Evolutionary conservation across 2,888 invertebrate genomes (phyloP).

Genomic region (Drosophila hamatofila): DNA sequence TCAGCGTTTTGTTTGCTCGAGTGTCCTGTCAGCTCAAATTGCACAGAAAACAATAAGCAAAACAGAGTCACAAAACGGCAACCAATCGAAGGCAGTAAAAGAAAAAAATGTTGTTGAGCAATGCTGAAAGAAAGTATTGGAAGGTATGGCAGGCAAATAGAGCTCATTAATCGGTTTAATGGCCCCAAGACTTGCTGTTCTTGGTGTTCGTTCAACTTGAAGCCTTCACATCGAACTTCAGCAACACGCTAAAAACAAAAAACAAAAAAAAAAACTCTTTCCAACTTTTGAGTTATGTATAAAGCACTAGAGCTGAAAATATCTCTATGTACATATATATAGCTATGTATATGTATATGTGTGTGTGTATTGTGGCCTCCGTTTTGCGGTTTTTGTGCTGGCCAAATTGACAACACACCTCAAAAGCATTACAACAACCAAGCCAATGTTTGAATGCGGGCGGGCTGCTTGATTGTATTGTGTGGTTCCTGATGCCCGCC

Average conservation of each 20-base stretch:
- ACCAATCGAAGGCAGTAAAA: conserved; percentile 37
- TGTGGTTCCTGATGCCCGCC: not conserved
- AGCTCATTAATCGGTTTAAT: conserved; percentile 81
- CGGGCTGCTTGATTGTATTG: conserved; percentile 36
- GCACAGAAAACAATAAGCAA: conserved; percentile 69
- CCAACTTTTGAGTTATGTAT: conserved; percentile 46
- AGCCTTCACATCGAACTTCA: conserved; percentile 18
- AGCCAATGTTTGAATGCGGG: conserved; percentile 75
- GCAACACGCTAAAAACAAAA: conserved; percentile 20
- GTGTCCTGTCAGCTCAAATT: conserved; percentile 75
- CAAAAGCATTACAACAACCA: conserved; percentile 79
- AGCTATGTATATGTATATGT: not conserved
- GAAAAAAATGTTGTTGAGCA: not conserved
- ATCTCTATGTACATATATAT: conserved; percentile 11
- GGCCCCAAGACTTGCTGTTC: conserved; percentile 52
- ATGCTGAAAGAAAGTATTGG: conserved; percentile 9
- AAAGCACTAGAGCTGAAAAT: conserved; percentile 16
- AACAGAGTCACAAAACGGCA: conserved; percentile 50
- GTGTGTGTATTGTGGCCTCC: conserved; percentile 24
- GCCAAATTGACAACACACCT: conserved; percentile 75
- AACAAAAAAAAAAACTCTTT: conserved; percentile 4
- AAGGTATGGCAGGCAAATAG: conserved; percentile 75
- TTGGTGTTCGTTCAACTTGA: conserved; percentile 51
- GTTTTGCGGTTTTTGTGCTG: conserved; percentile 49
- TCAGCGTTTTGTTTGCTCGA: conserved; percentile 54